Base-by-base conservation (phyloP, 2,797 vertebrate genomes). In the Artibeus lituratus region DNA sequence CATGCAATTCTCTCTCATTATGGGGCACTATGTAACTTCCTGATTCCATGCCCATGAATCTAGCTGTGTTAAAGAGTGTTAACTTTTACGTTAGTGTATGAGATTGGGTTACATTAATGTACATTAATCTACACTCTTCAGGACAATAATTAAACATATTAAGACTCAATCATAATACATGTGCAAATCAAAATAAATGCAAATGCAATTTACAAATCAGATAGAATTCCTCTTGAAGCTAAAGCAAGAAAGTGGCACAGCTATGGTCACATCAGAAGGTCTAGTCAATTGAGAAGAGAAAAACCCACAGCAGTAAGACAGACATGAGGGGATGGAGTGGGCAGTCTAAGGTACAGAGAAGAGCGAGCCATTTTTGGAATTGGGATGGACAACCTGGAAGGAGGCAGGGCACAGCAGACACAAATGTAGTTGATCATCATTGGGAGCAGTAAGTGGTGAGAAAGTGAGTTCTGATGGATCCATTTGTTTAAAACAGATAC, bases 151-250 rank as follows among this genome's bases (percentile, higher is more conserved):
- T 80, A 5, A 35, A 32, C 89, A 76, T 57, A 69, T 29, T 37
- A 78, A 82, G 22, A 85, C 19, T 42, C 6, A 47, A 12, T 90
- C 62, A 10, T 10, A 77, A 57, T 67, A 18, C 51, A 1, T 19
- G 37, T 35, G 26, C 21, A 73, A 92, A 44, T 35, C 7, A 67
- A 92, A 65, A 35, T 91, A 49, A 74, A 91, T 59, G 21, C 19
- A 92, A 90, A 69, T 29, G 12, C 19, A 85, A 82, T 81, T 53
- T 65, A 32, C 4, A 80, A 82, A 73, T 94, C 26, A 86, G 37
- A 67, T 14, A 35, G 4, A 39, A 37, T 29, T 55, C 74, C 1
- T 91, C 5, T 74, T 55, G 18, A 47, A 51, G 24, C 1, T 83
- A 47, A 94, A 55, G 37, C 29, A 77, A 37, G 22, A 91, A 93